Conservation (phyloP, 2,113 vertebrate genomes). For the Heterotilapia buettikoferi region DNA sequence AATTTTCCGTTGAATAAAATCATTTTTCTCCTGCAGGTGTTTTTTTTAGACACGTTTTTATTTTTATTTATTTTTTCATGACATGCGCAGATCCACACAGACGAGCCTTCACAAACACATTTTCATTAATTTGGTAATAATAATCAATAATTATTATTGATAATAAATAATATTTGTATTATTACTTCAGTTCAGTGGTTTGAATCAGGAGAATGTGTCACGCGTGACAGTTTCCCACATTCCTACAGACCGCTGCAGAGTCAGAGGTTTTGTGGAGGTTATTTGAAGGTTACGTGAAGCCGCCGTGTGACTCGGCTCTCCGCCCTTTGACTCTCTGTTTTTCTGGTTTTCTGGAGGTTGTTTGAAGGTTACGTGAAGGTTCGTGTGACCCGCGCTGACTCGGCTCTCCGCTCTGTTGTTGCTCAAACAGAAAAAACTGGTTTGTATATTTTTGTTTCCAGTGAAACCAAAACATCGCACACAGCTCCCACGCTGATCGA, state of each 20-base stretch:
- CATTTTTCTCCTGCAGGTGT: background rate
- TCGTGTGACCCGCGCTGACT: slow-evolving; percentile 3
- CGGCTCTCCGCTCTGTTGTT: slow-evolving; percentile 19
- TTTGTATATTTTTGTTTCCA: slow-evolving; percentile 35
- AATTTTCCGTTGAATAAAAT: background rate
- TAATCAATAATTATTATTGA: background rate
- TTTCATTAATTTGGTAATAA: background rate
- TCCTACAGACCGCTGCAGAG: background rate
- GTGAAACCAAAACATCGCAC: background rate
- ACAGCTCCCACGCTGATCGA: background rate
- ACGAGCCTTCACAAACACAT: background rate
- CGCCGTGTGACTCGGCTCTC: background rate
- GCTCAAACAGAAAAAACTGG: slow-evolving; percentile 48
- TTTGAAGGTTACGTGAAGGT: background rate
- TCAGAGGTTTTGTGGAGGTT: background rate
- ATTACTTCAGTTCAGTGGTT: background rate
- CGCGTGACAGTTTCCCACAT: background rate
- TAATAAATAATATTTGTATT: background rate
- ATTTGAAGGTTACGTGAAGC: background rate
- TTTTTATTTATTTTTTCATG: background rate
- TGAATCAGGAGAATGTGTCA: background rate
- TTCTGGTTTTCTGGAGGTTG: background rate
- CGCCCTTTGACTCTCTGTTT: background rate
- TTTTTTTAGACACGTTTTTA: background rate
- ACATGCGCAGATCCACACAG: background rate